Evolutionary conservation across 2,113 vertebrate genomes (phyloP), one percentile per base, ranked within the genome.

Genomic region (Australoheros scitulus): DNA sequence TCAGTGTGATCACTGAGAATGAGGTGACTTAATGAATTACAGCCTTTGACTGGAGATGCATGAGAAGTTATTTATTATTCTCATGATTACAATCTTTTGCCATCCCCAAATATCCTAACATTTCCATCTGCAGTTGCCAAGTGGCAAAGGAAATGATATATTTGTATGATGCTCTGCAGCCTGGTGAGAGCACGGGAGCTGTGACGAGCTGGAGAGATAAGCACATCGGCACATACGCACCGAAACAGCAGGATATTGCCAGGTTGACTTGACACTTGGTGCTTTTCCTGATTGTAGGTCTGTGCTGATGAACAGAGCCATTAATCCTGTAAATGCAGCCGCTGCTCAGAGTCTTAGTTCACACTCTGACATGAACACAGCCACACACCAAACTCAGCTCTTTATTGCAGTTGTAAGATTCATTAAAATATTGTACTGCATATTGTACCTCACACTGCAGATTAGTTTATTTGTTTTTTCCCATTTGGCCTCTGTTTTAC

Each of bases 231-330:
- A 52, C 82, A 20, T 38, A 60, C 0, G 60, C n/a, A 61, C 60
- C 38, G 22, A 82, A 61, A 80, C 50, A 18, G 9, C 80, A 91
- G 91, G 92, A 93, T 91, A 93, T 91, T 94, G 61, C 75, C 29
- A 60, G 58, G 55, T 83, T 87, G 61, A 90, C 72, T 57, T 72
- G 26, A 32, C 60, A 29, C 77, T n/a, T n/a, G n/a, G n/a, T n/a
- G n/a, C n/a, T 24, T 59, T 89, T 60, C 83, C 84, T 32, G 77
- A 76, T 32, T 32, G 58, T 15, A 38, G 41, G 34, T 58, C 79
- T 84, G 65, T 84, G 63, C 61, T 41, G 55, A 61, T 76, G 43
- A 87, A 64, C 57, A 70, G n/a, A 82, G 58, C 76, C 83, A 87
- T 94, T 86, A 81, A 87, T 88, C 88, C 59, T 82, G 58, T 60